Base-by-base conservation (phyloP, 2,888 invertebrate genomes). In the Amblyjoppa proteus region DNA sequence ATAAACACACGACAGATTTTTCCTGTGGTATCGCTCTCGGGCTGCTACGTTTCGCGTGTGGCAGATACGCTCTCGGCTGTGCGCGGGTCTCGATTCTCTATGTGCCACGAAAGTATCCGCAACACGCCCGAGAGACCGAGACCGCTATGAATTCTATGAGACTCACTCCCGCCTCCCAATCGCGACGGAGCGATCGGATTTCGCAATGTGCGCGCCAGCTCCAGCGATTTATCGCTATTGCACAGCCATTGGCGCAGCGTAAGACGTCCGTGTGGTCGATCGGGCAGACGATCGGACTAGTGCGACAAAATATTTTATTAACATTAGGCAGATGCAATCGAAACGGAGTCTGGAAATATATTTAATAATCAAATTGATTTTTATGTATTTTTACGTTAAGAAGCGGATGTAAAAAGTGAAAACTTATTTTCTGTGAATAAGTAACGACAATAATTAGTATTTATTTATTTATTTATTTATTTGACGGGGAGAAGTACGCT, bases 1-100 rank as follows among this genome's bases (percentile, higher is more conserved):
- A 71, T 51, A 69, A 51, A 75, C 75, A 81, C 75, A 81, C 66
- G 61, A 38, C 7, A 20, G 49, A 70, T 70, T 81, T 76, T 76
- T 69, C 41, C 61, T 28, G 13, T 31, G 20, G 28, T 70, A 69
- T 70, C 56, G 49, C 58, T 34, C 5, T 41, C 45, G 38, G 41
- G 28, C 49, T 45, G 45, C 56, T 7, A 58, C 41, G 58, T 41
- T 16, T 13, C 49, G 70, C 49, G 61, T 61, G 41, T 45, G 31
- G 34, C 45, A 45, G 11, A 49, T 49, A 76, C 31, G 51, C 66
- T 51, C 20, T 34, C n/a, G 49, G 31, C 31, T 16, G 31, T 31
- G 31, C 6, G 16, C 31, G 31, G 34, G 61, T 28, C 34, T 61
- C 34, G 61, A 61, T 61, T 61, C 61, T 61, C 5, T 34, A 0